Conservation (phyloP, 1,140 invertebrate species). For the Cyphomyrmex costatus region DNA sequence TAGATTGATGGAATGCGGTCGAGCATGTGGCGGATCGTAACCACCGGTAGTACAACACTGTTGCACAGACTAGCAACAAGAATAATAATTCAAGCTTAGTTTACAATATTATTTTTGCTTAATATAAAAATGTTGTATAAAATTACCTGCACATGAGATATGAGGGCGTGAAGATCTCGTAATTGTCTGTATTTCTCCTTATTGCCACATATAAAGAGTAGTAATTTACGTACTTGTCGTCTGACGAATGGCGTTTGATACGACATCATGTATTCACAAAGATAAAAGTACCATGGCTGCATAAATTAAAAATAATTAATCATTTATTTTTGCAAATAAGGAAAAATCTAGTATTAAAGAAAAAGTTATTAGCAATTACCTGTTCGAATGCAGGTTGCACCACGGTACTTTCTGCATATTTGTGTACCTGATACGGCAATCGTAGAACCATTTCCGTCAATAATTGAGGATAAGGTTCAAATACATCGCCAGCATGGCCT, state of each 20-base stretch:
- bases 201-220: constrained; percentile 97
- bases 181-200: constrained; percentile 98
- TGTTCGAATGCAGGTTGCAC: constrained; percentile 88
- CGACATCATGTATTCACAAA: constrained; percentile 99
- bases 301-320: constrained; percentile 22
- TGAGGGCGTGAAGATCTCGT: constrained; percentile 96
- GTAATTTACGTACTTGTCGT: constrained; percentile 94
- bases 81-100: constrained; percentile 29
- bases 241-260: constrained; percentile 92
- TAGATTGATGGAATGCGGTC: constrained; percentile 87
- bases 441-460: constrained; percentile 98
- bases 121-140: not conserved
- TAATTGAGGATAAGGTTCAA: constrained; percentile 96
- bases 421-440: constrained; percentile 97
- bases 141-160: constrained; percentile 92
- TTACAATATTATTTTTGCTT: not conserved
- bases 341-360: constrained; percentile 8
- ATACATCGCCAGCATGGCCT: constrained; percentile 96
- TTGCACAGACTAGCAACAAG: constrained; percentile 86
- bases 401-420: constrained; percentile 89
- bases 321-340: constrained; percentile 21
- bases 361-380: constrained; percentile 71
- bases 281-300: constrained; percentile 91
- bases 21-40: constrained; percentile 86
- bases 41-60: constrained; percentile 89